These are phyloP conservation scores for Drosophila elegans DNA, from an alignment of 1,140 invertebrate species.

Conservation along the genomic window DNA sequence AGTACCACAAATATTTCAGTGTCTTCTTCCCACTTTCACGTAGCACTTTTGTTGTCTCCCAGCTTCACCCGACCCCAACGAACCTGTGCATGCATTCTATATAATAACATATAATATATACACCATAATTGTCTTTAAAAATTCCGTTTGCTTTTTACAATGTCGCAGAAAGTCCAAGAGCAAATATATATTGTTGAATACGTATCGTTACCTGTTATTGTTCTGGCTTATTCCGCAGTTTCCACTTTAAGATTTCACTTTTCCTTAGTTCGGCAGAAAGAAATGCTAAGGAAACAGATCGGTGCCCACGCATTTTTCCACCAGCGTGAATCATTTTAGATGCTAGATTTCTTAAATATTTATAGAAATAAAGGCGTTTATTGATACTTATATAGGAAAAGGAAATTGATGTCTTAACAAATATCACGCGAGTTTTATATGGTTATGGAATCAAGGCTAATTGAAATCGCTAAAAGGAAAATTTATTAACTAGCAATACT, in stretches of 20 bases:
- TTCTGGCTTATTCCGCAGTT: conserved; percentile 45
- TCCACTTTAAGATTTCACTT: conserved; percentile 29
- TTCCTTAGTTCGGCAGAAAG: conserved; percentile 11
- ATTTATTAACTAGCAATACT: conserved; percentile 8
- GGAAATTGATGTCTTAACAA: conserved; percentile 34
- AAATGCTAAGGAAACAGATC: conserved; percentile 9
- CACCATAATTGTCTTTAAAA: conserved; percentile 28
- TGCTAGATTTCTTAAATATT: conserved; percentile 28
- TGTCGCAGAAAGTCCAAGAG: conserved; percentile 28
- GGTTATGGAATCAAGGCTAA: background rate
- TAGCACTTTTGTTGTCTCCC: conserved; percentile 37
- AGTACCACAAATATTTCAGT: conserved; percentile 53
- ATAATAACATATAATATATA: conserved; percentile 21
- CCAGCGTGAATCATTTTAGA: conserved; percentile 28
- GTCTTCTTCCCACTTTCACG: conserved; percentile 57
- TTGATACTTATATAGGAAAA: conserved; percentile 21
- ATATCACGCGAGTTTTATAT: conserved; percentile 20
- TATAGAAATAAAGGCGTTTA: conserved; percentile 40
- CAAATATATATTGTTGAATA: conserved; percentile 5
- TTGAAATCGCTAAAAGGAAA: background rate
- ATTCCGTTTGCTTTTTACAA: conserved; percentile 36
- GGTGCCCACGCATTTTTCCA: conserved; percentile 22
- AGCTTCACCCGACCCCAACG: conserved; percentile 59
- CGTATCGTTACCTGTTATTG: conserved; percentile 23
- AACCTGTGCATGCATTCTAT: conserved; percentile 39